These are phyloP conservation scores for Anoura caudifer DNA, from an alignment of 2,113 vertebrate genomes.

Conservation along the genomic window DNA sequence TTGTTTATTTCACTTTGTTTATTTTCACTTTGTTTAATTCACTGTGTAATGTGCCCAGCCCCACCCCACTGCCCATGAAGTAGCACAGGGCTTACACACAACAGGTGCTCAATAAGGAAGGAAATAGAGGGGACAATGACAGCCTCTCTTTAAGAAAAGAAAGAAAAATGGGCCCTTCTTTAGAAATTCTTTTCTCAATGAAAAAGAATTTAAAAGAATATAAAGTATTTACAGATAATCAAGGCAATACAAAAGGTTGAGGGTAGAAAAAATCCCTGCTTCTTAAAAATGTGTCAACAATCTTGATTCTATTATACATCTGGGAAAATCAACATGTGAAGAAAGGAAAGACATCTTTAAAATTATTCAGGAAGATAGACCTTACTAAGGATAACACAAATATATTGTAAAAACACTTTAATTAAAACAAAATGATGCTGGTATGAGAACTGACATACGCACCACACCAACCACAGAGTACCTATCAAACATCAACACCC, in stretches of 20 bases:
- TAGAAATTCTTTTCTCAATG: not conserved
- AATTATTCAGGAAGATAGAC: not conserved
- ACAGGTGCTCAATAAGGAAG: not conserved
- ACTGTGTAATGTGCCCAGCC: not conserved
- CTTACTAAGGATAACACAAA: not conserved
- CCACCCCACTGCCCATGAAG: not conserved
- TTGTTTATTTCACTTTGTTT: not conserved
- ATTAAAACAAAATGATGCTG: not conserved
- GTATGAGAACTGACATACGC: not conserved
- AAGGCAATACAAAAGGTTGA: not conserved
- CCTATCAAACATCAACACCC: not conserved
- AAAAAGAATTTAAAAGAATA: not conserved
- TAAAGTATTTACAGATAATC: not conserved
- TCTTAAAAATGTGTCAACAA: not conserved
- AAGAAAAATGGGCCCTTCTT: not conserved
- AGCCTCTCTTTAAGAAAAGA: not conserved
- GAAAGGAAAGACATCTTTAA: not conserved
- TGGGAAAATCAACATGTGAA: not conserved
- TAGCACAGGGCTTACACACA: not conserved
- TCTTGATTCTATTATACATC: not conserved
- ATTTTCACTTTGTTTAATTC: not conserved
- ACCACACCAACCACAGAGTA: not conserved
- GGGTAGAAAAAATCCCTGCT: not conserved
- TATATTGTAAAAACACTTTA: not conserved
- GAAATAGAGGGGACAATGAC: not conserved